Evolutionary conservation across 2,797 vertebrate genomes (phyloP), one percentile per base, ranked within the genome.

Genomic region (Sebastiscus albofasciatus): DNA sequence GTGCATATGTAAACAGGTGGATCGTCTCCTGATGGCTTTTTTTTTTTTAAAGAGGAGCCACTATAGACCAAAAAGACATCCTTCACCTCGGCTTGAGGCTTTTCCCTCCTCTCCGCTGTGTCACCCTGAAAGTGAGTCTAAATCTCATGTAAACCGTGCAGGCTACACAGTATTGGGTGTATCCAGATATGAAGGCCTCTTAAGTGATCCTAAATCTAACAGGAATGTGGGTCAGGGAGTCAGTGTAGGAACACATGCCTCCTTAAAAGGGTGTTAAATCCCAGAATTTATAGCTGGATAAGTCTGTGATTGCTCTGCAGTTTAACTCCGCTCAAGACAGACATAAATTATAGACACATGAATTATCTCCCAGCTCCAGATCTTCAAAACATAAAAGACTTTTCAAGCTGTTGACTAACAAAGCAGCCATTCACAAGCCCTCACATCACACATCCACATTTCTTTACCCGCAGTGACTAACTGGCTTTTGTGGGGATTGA

Each of bases 1-100:
- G 78, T 93, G 92, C 92, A 95, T 93, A 90, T 89, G 89, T 87
- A 93, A 93, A 93, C 90, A 91, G 92, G 91, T 92, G 93, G 89
- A 82, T 86, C 33, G 85, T 90, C 89, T 93, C 86, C 78, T 84
- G 82, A 31, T 90, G 89, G 81, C 78, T 85, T 83, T 88, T 82
- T 29, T 20, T 75, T 72, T 69, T 73, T 76, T 56, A 46, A 78
- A 87, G 79, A 54, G 36, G 76, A 80, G 76, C 62, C 79, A 80
- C 81, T 72, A 75, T 61, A 72, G 75, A 81, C 86, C 60, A 82
- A 85, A 84, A 84, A 90, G 79, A 80, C 82, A 89, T 85, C 77
- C 67, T 87, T 89, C 83, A 83, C 80, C 83, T 77, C 52, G 5
- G 65, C 61, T 79, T 36, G 55, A 58, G 74, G 59, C 79, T 72